phyloP scores from a whole-genome alignment of 2,113 vertebrate genomes.

The Scomber japonicus region DNA sequence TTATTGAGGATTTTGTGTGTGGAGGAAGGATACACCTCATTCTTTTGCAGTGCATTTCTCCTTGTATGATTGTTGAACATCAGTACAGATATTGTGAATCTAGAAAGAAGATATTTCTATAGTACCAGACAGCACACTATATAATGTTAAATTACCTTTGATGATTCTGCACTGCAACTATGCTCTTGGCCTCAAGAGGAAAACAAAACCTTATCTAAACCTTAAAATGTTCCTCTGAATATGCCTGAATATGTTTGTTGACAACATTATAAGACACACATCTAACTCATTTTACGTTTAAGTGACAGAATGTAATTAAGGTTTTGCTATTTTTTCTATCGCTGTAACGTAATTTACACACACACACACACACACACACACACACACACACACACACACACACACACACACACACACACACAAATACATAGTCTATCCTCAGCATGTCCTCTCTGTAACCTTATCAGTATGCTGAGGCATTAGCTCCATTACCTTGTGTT shows the following conservation, averaged over 20 bases:
- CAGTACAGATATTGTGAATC: neutral
- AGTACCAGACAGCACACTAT: neutral
- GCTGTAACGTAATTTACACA: neutral
- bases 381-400: neutral
- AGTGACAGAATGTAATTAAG: neutral
- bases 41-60: neutral
- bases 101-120: neutral
- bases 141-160: neutral
- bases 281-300: neutral
- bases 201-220: neutral
- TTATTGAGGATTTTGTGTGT: neutral
- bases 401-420: neutral
- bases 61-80: neutral
- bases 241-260: no score
- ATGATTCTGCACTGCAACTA: neutral
- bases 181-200: neutral
- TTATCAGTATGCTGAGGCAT: conserved; percentile 72
- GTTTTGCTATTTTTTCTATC: neutral
- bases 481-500: conserved; percentile 65
- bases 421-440: neutral
- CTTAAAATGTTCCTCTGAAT: neutral
- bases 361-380: neutral
- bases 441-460: conserved; percentile 58
- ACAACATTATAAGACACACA: neutral
- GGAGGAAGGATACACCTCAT: no score